Base-by-base conservation (phyloP, 2,113 vertebrate genomes). In the Oreochromis tanganicae region DNA sequence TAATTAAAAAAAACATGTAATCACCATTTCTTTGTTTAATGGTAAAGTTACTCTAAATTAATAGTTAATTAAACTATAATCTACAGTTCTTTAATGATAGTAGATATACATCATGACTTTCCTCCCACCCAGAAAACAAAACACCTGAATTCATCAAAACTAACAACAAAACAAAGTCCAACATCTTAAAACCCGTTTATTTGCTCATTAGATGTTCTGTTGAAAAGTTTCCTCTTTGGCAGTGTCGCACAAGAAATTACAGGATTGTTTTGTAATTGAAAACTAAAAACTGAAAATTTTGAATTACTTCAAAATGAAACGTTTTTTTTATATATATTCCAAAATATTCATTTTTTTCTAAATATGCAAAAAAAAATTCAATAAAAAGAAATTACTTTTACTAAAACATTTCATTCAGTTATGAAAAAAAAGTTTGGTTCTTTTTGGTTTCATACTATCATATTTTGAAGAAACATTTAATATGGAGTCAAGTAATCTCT, bases 21-120 rank as follows among this genome's bases (percentile, higher is more conserved):
- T 46, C 21, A 68, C 38, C n/a, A 43, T 43, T 71, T 71, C 66
- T 46, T 6, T 71, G 66, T 24, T 71, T 43, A 48, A 75, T 16
- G 16, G 14, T 75, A 27, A 48, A 73, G 24, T 29, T 10, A 17
- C 21, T 48, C 8, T 48, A 46, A 73, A 73, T 73, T 17, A 27
- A 71, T 6, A 71, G 66, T 14, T 68, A 14, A 43, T 73, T 46
- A 29, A 73, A 48, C 14, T 29, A 29, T 48, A 48, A 48, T 29
- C 24, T 75, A 48, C 68, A 11, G 41, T 75, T 75, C 0, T 48
- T 46, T 75, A 29, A 75, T 29, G 21, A 29, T 46, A 27, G 41
- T 27, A 43, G 2, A 73, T 17, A 7, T 5, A 17, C 21, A 4
- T 73, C 41, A 46, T 2, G 41, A 46, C 4, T 27, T 46, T 71